Percentiles rank a stretch among this genome's conserved stretches.
These are phyloP conservation scores for Gobio gobio DNA, from an alignment of 2,113 vertebrate genomes.

Conservation along the genomic window DNA sequence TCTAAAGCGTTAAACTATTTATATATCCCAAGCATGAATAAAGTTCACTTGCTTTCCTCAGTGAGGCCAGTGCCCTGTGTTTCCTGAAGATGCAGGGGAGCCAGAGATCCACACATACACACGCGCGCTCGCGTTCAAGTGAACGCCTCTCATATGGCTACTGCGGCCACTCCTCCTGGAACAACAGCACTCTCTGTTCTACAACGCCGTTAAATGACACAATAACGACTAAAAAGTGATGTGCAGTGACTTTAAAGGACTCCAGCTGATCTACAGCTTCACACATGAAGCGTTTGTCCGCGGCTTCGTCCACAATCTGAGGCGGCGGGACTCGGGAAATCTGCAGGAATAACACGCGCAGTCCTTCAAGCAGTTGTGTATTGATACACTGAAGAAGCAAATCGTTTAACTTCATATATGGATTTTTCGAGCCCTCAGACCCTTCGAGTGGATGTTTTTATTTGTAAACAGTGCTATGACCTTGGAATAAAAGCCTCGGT, in stretches of 20 bases:
- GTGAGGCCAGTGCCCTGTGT: not conserved
- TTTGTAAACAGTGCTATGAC: not conserved
- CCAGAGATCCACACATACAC: not conserved
- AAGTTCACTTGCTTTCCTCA: not conserved
- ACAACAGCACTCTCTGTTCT: conserved; percentile 28
- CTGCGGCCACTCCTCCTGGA: conserved; percentile 67
- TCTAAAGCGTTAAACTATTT: not conserved
- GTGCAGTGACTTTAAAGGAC: conserved; percentile 3
- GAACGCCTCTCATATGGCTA: conserved; percentile 57
- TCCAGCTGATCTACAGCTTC: not conserved
- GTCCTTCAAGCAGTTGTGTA: conserved; percentile 56
- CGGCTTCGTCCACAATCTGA: conserved; percentile 26
- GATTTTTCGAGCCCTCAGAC: conserved; percentile 21
- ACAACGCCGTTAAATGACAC: not conserved
- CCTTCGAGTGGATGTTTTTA: conserved; percentile 3
- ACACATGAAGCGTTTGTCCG: not conserved
- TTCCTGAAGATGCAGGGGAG: conserved; percentile 21
- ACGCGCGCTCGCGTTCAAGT: conserved; percentile 46
- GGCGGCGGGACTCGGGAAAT: conserved; percentile 31
- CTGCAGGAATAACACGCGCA: conserved; percentile 52
- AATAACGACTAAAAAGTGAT: not conserved
- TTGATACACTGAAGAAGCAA: conserved; percentile 66
- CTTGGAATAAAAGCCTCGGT: not conserved
- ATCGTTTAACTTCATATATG: conserved; percentile 63
- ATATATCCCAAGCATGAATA: not conserved